Evolutionary conservation across 2,797 vertebrate species (phyloP), one percentile per base, ranked within the genome.

Genomic region (Poecilia velifera): DNA sequence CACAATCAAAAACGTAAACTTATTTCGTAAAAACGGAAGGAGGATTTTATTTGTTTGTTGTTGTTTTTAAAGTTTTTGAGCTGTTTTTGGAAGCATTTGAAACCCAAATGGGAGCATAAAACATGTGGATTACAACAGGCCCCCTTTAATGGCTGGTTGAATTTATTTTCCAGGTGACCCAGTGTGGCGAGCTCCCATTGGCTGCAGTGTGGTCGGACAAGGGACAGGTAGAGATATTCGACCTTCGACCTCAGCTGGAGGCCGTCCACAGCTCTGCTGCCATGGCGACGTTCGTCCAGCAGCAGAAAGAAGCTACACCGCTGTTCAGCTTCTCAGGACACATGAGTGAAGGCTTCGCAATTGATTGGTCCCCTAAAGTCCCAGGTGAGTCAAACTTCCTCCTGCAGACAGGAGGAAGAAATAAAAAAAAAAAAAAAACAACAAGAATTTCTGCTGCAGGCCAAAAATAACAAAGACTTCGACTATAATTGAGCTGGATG

Each of bases 121-220:
- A 51, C 2, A 53, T 25, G 2, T 53, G 20, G 25, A 53, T 53
- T 53, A 9, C 25, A 25, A 53, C 49, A 53, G 2, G 20, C 49
- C 20, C 49, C 49, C 1, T 72, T n/a, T 20, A 22, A 7, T 1
- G 18, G 34, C 66, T 77, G 6, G 77, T 45, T 80, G 76, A 28
- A 8, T 5, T 70, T 28, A 5, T 0, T 41, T 70, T 55, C n/a
- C 87, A 98, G 97, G 97, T 97, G 75, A 96, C 96, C 0, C 93
- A 83, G 34, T 87, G 93, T 3, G 95, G 94, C 0, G 93, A 95
- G 49, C 94, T 93, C 57, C 93, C 96, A 0, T 83, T 98, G 82
- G 97, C 96, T 25, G 97, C 96, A 0, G 94, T 97, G 14, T 98
- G 98, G 98, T 98, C 97, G 0, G 98, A 98, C 80, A 98, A 98